These are phyloP conservation scores for Pedicia rivosa DNA, from an alignment of 2,888 invertebrate species.

Conservation along the genomic window DNA sequence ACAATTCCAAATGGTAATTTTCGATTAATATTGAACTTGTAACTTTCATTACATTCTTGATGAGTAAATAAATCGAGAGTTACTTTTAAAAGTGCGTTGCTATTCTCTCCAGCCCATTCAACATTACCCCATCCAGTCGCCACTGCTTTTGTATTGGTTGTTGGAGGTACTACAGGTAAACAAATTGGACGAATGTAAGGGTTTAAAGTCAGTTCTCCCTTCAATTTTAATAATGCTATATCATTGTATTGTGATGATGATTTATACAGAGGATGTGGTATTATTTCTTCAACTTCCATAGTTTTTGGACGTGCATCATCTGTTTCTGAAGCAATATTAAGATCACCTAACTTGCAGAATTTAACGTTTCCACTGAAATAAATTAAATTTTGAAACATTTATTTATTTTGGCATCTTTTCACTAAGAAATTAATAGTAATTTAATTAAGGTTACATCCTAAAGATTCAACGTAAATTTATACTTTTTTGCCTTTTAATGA, in stretches of 20 bases:
- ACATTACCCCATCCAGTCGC: constrained; percentile 34
- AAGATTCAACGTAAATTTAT: too few relatives aligned
- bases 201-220: constrained; percentile 1
- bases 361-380: too few relatives aligned
- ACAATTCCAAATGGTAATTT: constrained; percentile 7
- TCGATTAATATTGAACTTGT: neutral
- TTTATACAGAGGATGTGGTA: constrained; percentile 30
- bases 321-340: constrained; percentile 9
- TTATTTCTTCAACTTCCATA: constrained; percentile 13
- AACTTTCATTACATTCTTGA: constrained; percentile 3
- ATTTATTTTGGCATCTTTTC: too few relatives aligned
- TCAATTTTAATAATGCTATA: constrained; percentile 6
- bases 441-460: too few relatives aligned
- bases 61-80: constrained; percentile 21
- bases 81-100: constrained; percentile 34
- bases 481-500: too few relatives aligned
- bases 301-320: constrained; percentile 14
- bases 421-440: too few relatives aligned
- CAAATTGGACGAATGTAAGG: constrained; percentile 29
- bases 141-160: constrained; percentile 21
- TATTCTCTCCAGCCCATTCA: constrained; percentile 21
- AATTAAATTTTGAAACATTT: too few relatives aligned
- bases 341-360: too few relatives aligned
- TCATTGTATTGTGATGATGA: constrained; percentile 18
- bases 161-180: constrained; percentile 15